Base-by-base conservation (phyloP, 2,888 invertebrate species). In the Urechis unicinctus region DNA sequence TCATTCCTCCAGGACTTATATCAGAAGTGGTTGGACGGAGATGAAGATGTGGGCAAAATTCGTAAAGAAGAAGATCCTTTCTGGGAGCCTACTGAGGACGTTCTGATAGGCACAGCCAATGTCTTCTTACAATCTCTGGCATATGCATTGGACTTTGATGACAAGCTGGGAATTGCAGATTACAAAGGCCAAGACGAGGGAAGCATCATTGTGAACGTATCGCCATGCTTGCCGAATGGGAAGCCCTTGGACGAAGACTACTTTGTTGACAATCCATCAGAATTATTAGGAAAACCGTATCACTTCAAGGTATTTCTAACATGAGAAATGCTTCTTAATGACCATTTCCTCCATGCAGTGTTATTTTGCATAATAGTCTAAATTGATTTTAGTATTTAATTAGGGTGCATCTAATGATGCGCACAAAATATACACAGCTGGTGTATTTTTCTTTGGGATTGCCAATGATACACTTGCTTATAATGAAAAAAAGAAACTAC, bases 161-260 rank as follows among this genome's bases (percentile, higher is more conserved):
- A 78, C 60, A 63, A 67, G 50, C 62, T 77, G 24, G 63, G 68
- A 29, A 69, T 78, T 28, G 71, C 74, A 4, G 76, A 78, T 58
- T 77, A 77, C 65, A 76, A 80, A 71, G 78, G 76, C 4, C 68
- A 69, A 51, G 76, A 77, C 56, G 76, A 78, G 53, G 78, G 77
- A 2, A 61, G 60, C 45, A 60, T 78, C 26, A 61, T 58, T 30
- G 70, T 77, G 6, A 68, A 67, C 60, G 68, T 78, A 41, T 64
- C 68, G 2, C 78, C 78, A 1, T 78, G 77, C 58, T 65, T 65
- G 29, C 61, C 65, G 48, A 67, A 64, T 50, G 78, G 78, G 5
- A 70, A 68, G 58, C 60, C 68, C 0, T 59, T 73, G 9, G 73
- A 72, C 53, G 76, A 75, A 31, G 75, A 77, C 55, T 61, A 66